phyloP scores from a whole-genome alignment of 1,140 invertebrate genomes.

The Holcopasites calliopsidis region DNA sequence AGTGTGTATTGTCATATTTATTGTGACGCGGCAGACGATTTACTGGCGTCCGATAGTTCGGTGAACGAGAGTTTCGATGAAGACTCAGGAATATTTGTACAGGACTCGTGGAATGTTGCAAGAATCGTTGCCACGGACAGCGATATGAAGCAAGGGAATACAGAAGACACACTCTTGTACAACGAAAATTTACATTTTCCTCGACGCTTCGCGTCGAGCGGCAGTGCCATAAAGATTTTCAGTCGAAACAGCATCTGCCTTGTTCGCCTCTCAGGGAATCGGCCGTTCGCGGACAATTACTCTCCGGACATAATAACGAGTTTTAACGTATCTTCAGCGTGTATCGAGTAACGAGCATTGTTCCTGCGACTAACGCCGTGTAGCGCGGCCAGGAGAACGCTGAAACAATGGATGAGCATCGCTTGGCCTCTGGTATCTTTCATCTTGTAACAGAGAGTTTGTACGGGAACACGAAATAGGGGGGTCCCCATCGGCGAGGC shows the following conservation, averaged over 20 bases:
- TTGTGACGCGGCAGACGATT: too few relatives aligned
- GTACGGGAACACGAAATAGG: constrained; percentile 29
- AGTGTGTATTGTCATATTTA: not conserved
- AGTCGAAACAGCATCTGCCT: not conserved
- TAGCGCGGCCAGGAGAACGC: not conserved
- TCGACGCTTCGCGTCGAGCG: not conserved
- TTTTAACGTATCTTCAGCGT: not conserved
- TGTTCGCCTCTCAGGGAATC: constrained; percentile 23
- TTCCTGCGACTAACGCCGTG: not conserved
- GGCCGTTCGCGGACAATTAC: constrained; percentile 7
- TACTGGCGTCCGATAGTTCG: not conserved
- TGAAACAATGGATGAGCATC: constrained; percentile 3
- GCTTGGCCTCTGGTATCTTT: too few relatives aligned
- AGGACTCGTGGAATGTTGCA: not conserved
- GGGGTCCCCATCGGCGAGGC: not conserved
- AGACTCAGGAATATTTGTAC: constrained; percentile 4
- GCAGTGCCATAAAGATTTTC: constrained; percentile 29
- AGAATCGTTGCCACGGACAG: not conserved
- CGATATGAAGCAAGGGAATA: not conserved
- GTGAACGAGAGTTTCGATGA: not conserved
- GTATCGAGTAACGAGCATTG: not conserved
- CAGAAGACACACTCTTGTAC: not conserved
- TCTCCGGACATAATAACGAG: not conserved
- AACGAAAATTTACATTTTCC: not conserved
- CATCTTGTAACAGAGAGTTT: not conserved